A percentile compares a stretch with the other conserved stretches of the same genome.
phyloP scores from a whole-genome alignment of 2,797 vertebrate genomes.

The Selene dorsalis region DNA sequence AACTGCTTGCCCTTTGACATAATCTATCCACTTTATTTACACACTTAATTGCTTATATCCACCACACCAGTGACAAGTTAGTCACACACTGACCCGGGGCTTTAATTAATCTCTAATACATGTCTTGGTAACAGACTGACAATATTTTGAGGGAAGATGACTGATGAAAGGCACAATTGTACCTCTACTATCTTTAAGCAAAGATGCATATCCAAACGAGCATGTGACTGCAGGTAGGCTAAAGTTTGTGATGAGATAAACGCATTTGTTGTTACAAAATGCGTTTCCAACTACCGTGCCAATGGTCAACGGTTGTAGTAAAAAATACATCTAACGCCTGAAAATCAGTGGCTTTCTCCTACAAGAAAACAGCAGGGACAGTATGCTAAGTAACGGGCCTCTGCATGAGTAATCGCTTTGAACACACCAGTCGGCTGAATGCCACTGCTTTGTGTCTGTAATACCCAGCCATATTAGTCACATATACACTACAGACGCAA shows the following conservation, averaged over 20 bases:
- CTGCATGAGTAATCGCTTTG: constrained; percentile 50
- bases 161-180: neutral
- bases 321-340: neutral
- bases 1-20: constrained; percentile 45
- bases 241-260: neutral
- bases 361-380: constrained; percentile 25
- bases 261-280: neutral
- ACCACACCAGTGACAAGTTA: constrained; percentile 8
- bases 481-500: constrained; percentile 3
- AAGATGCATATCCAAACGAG: constrained; percentile 20
- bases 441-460: constrained; percentile 53
- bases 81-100: constrained; percentile 13
- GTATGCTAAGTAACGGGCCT: constrained; percentile 61
- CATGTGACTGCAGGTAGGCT: constrained; percentile 15
- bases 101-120: constrained; percentile 5
- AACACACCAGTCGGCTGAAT: constrained; percentile 43
- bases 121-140: neutral
- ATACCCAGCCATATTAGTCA: constrained; percentile 5
- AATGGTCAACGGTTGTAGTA: neutral
- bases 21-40: constrained; percentile 30
- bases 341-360: neutral
- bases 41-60: constrained; percentile 5
- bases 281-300: neutral
- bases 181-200: neutral
- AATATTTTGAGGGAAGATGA: neutral